Conservation (phyloP, 30 jellyfish, hydroid and myxozoan species). For the Catostylus mosaicus region DNA sequence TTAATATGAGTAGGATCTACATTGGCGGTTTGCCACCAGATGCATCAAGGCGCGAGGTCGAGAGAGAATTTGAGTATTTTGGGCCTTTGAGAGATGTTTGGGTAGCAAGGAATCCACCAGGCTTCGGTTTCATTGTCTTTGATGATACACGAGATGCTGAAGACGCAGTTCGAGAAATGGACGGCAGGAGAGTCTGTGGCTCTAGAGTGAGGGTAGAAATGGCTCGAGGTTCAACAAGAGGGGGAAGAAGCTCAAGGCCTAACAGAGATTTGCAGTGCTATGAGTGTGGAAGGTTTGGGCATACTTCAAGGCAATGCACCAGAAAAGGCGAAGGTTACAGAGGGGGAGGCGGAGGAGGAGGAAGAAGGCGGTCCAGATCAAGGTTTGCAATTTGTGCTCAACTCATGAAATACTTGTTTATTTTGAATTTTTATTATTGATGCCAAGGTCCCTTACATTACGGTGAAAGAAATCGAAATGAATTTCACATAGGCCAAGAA, state of each 20-base stretch:
- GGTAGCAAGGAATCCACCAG: conserved; percentile 99
- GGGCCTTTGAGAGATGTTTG: conserved; percentile 97
- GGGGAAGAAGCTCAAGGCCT: conserved; percentile 83
- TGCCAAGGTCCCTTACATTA: too few species aligned
- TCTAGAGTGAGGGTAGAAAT: conserved; percentile 89
- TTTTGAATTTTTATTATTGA: too few species aligned
- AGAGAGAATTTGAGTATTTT: conserved; percentile 90
- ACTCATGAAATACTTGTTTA: too few species aligned
- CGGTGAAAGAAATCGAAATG: too few species aligned
- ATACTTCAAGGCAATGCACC: conserved; percentile 75
- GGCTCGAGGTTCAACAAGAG: conserved; percentile 94
- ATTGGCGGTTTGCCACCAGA: conserved; percentile 98
- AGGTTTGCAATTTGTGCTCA: conserved; percentile 44
- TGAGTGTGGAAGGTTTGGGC: conserved; percentile 95
- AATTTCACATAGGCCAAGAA: too few species aligned
- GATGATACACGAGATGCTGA: conserved; percentile 99
- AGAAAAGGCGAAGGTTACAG: conserved; percentile 87
- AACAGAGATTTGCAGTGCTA: conserved; percentile 80
- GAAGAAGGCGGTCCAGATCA: conserved; percentile 67
- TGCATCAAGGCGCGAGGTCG: conserved; percentile 97
- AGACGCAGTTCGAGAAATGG: conserved; percentile 99
- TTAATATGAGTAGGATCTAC: conserved; percentile 84
- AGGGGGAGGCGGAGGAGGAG: too few species aligned
- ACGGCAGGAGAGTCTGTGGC: conserved; percentile 95
- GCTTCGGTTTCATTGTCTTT: conserved; percentile 93